These are phyloP conservation scores for Apamea epomidion DNA, from an alignment of 2,888 invertebrate species.

Conservation along the genomic window DNA sequence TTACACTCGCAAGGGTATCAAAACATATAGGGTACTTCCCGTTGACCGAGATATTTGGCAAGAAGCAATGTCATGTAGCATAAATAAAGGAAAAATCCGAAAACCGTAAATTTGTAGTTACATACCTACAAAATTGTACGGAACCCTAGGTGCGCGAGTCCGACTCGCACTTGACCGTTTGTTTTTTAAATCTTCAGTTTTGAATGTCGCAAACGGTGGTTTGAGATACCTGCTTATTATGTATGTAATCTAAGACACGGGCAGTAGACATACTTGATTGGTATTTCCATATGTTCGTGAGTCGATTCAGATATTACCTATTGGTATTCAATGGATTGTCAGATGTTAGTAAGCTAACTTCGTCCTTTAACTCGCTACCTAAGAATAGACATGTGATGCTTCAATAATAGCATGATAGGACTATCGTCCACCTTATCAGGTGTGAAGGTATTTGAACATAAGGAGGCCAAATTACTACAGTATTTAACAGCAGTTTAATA, in stretches of 20 bases:
- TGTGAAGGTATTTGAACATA: slow-evolving; percentile 11
- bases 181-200: background rate
- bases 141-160: too few species aligned
- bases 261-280: background rate
- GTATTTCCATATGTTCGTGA: background rate
- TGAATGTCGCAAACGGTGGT: too few species aligned
- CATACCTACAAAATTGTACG: too few species aligned
- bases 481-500: background rate
- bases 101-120: too few species aligned
- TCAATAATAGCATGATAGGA: background rate
- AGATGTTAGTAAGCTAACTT: background rate
- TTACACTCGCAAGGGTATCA: too few species aligned
- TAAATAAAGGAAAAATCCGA: too few species aligned
- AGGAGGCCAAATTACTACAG: background rate
- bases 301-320: background rate
- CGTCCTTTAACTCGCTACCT: background rate
- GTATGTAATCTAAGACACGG: background rate
- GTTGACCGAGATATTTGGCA: too few species aligned
- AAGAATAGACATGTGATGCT: background rate
- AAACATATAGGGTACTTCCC: too few species aligned
- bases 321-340: background rate
- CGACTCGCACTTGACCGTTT: too few species aligned
- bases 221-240: background rate
- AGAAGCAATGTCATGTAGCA: too few species aligned
- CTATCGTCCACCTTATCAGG: background rate